Percentiles rank a stretch among this genome's conserved stretches.
phyloP scores from a whole-genome alignment of 2,888 invertebrate species.

The Hydroisotoma schaefferi region DNA sequence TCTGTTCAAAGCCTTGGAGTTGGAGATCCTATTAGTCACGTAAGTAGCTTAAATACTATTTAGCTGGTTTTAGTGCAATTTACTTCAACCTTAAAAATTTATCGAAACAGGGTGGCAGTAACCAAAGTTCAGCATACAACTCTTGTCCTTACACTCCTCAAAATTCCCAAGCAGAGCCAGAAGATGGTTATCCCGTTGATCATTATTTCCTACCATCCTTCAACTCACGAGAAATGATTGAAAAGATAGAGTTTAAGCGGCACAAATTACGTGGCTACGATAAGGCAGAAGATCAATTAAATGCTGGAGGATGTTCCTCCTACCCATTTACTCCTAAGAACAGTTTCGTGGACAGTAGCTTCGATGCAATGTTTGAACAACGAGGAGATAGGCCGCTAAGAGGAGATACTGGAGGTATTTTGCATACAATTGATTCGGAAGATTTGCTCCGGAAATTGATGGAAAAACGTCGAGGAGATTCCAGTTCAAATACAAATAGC shows the following conservation, averaged over 20 bases:
- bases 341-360: conserved; percentile 51
- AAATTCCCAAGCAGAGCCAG: conserved; percentile 51
- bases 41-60: conserved; percentile 15
- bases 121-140: conserved; percentile 50
- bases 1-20: conserved; percentile 43
- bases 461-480: conserved; percentile 34
- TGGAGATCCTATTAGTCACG: conserved; percentile 47
- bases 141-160: conserved; percentile 52
- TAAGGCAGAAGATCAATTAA: conserved; percentile 45
- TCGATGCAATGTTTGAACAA: conserved; percentile 47
- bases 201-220: conserved; percentile 52
- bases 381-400: conserved; percentile 10
- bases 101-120: conserved; percentile 47
- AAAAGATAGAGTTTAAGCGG: conserved; percentile 53
- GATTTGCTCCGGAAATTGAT: conserved; percentile 42
- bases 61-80: neutral
- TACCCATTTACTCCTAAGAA: conserved; percentile 53
- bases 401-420: conserved; percentile 30
- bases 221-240: conserved; percentile 54
- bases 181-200: conserved; percentile 48
- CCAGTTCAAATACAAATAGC: conserved; percentile 13
- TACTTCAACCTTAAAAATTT: neutral
- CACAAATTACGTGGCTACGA: conserved; percentile 51
- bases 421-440: conserved; percentile 45
- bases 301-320: conserved; percentile 46